Evolutionary conservation across 2,888 invertebrate genomes (phyloP), one percentile per base, ranked within the genome.

Genomic region (Laothoe populi): DNA sequence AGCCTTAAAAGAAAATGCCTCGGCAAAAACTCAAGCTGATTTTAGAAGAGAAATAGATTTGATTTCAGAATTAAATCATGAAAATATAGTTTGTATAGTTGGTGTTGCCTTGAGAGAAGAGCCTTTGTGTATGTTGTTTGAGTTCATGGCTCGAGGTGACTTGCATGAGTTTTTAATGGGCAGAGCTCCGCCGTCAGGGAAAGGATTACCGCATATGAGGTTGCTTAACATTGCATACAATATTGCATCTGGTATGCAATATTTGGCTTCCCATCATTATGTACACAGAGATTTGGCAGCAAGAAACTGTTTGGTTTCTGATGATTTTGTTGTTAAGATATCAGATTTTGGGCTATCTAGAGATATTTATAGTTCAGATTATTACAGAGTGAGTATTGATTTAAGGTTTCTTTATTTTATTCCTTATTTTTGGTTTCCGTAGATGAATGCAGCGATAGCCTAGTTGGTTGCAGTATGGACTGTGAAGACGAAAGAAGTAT

Each of bases 71-170:
- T 92, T 99, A 65, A 96, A 97, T 66, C 99, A 99, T 92, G 97
- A 98, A 0, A 99, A 99, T 84, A 98, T 99, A 75, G 98, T 99
- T 48, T 98, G 98, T 86, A 95, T 99, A 71, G 94, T 99, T 64
- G 99, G 99, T 0, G 98, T 98, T 8, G 97, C 98, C 63, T 94
- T 97, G 65, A 96, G 96, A 74, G 97, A 97, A 75, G 96, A 98
- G 79, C 98, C 98, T 0, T 94, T 97, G 84, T 98, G 98, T 81
- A 98, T 99, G 98, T 91, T 99, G 23, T 99, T 99, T 88, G 99
- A 99, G 86, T 98, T 98, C 82, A 99, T 99, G 99, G 96, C 97
- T 0, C 96, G 98, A 85, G 99, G 99, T 0, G 99, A 99, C 87
- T 93, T 99, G 60, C 99, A 99, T 82, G 99, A 99, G 86, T 99